phyloP scores from a whole-genome alignment of 2,797 vertebrate genomes.

The Poeciliopsis gracilis region DNA sequence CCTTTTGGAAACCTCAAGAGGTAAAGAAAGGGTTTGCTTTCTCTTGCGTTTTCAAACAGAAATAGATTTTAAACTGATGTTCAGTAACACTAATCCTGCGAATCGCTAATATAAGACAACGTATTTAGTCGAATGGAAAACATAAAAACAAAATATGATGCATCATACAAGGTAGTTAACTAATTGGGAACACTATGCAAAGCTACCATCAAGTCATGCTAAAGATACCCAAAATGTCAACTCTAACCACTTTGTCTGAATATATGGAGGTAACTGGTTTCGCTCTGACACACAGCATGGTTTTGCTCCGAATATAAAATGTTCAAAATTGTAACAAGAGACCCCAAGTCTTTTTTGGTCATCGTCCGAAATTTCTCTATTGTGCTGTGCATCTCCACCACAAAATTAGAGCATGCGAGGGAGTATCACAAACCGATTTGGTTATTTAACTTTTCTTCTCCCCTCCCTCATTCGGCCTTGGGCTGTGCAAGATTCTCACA shows the following conservation, averaged over 20 bases:
- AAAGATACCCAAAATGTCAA: neutral
- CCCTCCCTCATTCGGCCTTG: constrained; percentile 56
- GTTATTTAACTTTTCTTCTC: constrained; percentile 45
- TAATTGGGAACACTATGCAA: neutral
- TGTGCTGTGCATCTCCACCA: neutral
- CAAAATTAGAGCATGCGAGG: constrained; percentile 38
- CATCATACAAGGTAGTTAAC: neutral
- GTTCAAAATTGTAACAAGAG: neutral
- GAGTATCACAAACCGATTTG: constrained; percentile 61
- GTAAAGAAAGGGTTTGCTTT: neutral
- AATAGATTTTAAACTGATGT: neutral
- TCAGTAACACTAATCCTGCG: neutral
- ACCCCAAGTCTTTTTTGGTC: neutral
- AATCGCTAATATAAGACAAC: neutral
- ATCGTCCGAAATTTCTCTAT: neutral
- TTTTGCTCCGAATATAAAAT: neutral
- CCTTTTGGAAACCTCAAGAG: neutral
- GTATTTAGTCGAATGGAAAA: neutral
- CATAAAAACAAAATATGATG: neutral
- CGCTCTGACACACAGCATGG: neutral
- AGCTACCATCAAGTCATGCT: neutral
- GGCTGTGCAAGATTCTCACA: constrained; percentile 44
- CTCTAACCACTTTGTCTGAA: neutral
- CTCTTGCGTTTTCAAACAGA: neutral
- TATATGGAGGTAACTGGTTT: neutral